These are phyloP conservation scores for Pseudanteris insignis DNA, from an alignment of 2,888 invertebrate species.

Conservation along the genomic window DNA sequence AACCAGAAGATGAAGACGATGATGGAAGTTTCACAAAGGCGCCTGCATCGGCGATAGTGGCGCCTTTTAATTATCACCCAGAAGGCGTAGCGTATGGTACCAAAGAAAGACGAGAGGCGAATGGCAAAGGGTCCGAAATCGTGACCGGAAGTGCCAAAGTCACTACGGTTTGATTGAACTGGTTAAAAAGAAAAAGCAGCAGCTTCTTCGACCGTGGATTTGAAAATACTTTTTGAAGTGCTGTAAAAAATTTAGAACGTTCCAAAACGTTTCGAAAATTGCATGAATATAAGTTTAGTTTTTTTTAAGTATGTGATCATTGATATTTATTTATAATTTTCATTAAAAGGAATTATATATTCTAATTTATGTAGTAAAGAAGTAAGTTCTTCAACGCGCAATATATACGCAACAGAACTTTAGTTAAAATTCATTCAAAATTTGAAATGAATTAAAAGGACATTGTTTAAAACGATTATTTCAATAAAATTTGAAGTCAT, in stretches of 20 bases:
- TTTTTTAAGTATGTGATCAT: too few relatives aligned
- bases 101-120: constrained; percentile 40
- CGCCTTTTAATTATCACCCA: constrained; percentile 68
- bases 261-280: not conserved
- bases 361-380: too few relatives aligned
- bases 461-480: too few relatives aligned
- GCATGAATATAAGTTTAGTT: not conserved
- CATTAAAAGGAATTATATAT: too few relatives aligned
- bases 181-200: not conserved
- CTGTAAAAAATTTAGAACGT: too few relatives aligned
- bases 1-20: constrained; percentile 27
- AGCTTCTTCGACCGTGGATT: constrained; percentile 1
- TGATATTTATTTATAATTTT: too few relatives aligned
- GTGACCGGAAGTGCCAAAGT: constrained; percentile 58
- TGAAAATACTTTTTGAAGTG: constrained; percentile 26
- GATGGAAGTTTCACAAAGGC: constrained; percentile 42
- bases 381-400: too few relatives aligned
- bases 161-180: constrained; percentile 57
- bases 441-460: too few relatives aligned
- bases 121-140: constrained; percentile 51
- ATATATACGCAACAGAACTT: too few relatives aligned
- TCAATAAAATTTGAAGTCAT: too few relatives aligned
- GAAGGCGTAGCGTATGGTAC: constrained; percentile 46
- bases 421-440: too few relatives aligned
- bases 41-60: constrained; percentile 65